phyloP scores from a whole-genome alignment of 2,797 vertebrate genomes.

The Varecia variegata region DNA sequence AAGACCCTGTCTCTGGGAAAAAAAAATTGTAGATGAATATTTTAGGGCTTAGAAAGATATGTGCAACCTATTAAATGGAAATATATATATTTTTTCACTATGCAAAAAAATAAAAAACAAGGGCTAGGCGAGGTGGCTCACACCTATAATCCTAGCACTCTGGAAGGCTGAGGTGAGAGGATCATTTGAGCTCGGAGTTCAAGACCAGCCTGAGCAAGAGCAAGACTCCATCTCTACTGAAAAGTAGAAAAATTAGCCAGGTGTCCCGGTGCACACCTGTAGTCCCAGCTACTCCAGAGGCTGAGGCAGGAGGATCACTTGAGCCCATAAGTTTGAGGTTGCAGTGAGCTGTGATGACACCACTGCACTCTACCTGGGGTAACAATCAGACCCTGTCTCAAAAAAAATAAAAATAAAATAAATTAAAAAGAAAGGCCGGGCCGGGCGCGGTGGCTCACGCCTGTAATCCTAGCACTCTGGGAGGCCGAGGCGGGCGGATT shows the following conservation, averaged over 20 bases:
- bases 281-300: not conserved
- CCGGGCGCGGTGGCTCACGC: no score
- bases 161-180: no score
- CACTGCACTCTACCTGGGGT: not conserved
- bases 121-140: rapidly evolving
- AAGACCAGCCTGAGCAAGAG: no score
- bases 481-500: not conserved
- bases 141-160: no score
- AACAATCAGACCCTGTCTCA: not conserved
- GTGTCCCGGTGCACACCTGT: not conserved
- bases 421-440: not conserved
- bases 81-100: no score
- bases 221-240: no score
- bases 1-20: not conserved
- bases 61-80: not conserved
- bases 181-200: no score
- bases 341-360: not conserved
- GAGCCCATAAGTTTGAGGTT: not conserved
- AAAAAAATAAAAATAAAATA: not conserved
- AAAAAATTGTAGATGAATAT: not conserved
- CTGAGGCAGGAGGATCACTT: not conserved
- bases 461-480: not conserved
- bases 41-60: not conserved
- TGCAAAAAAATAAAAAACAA: not conserved
- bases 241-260: no score